phyloP scores from a whole-genome alignment of 1,140 invertebrate species.

The Maconellicoccus hirsutus region DNA sequence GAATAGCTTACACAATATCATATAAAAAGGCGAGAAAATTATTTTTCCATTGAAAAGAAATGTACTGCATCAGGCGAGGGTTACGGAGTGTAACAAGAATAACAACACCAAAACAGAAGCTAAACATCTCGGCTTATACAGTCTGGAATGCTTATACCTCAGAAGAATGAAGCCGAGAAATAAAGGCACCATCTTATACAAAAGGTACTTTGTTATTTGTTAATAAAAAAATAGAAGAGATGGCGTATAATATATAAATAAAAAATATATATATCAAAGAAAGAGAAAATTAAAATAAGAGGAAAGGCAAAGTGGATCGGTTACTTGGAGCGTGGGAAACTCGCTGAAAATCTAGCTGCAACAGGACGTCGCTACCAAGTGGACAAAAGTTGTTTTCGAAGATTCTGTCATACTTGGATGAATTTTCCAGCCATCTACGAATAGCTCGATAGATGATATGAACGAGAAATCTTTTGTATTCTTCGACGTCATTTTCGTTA shows the following conservation, averaged over 20 bases:
- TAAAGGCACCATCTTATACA: constrained; percentile 9
- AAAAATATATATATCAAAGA: neutral
- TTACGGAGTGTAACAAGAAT: neutral
- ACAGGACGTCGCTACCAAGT: neutral
- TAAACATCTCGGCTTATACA: constrained; percentile 3
- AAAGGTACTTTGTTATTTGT: constrained; percentile 5
- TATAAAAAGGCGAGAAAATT: constrained; percentile 9
- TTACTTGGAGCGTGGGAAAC: constrained; percentile 2
- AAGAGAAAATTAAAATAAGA: constrained; percentile 10
- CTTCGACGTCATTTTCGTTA: neutral
- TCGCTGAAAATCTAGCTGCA: neutral
- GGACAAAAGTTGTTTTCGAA: neutral
- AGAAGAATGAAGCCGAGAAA: constrained; percentile 2
- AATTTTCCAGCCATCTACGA: neutral
- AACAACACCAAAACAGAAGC: constrained; percentile 7
- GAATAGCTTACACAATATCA: constrained; percentile 4
- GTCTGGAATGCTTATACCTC: constrained; percentile 7
- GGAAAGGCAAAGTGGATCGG: neutral
- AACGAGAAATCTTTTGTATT: neutral
- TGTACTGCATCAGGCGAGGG: neutral
- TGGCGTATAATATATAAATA: constrained; percentile 5
- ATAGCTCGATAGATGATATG: neutral
- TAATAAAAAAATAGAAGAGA: constrained; percentile 10
- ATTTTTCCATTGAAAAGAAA: constrained; percentile 5
- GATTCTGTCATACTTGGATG: neutral